These are phyloP conservation scores for Hylaeus volcanicus DNA, from an alignment of 1,140 invertebrate genomes.

Conservation along the genomic window DNA sequence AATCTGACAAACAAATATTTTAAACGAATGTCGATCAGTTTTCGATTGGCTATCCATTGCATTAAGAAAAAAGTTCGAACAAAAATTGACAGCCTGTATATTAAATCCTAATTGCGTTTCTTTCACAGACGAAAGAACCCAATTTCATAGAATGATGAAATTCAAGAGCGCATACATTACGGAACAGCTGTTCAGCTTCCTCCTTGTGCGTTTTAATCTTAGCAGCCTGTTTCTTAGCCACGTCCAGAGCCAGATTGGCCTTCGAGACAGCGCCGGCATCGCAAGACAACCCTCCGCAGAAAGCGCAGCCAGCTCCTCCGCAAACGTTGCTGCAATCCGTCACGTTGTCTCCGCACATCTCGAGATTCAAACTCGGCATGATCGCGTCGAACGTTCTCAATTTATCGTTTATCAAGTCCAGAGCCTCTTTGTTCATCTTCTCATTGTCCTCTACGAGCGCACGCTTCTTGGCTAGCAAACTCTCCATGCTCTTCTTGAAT, in stretches of 20 bases:
- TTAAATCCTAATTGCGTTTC: no score
- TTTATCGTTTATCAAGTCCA: constrained; percentile 85
- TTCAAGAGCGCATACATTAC: constrained; percentile 79
- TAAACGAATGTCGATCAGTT: no score
- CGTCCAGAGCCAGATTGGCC: constrained; percentile 90
- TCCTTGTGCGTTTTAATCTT: constrained; percentile 90
- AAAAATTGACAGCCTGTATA: no score
- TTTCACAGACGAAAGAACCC: no score
- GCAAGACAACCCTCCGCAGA: constrained; percentile 95
- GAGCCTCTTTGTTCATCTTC: constrained; percentile 85
- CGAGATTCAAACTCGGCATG: constrained; percentile 92
- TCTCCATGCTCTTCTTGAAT: constrained; percentile 91
- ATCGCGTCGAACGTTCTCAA: constrained; percentile 85
- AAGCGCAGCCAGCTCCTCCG: constrained; percentile 95
- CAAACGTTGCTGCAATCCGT: constrained; percentile 94
- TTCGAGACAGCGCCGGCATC: constrained; percentile 93
- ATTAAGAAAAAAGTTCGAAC: no score
- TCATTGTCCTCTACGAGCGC: constrained; percentile 86
- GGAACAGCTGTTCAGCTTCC: constrained; percentile 86
- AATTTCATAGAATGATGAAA: neutral
- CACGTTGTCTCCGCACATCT: constrained; percentile 93
- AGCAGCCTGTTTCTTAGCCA: constrained; percentile 91
- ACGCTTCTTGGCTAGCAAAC: constrained; percentile 86
- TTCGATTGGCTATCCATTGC: no score
- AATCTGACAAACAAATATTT: no score